Conservation (phyloP, 92 coral and sea anemone species). For the Epizoanthus fatuus region DNA sequence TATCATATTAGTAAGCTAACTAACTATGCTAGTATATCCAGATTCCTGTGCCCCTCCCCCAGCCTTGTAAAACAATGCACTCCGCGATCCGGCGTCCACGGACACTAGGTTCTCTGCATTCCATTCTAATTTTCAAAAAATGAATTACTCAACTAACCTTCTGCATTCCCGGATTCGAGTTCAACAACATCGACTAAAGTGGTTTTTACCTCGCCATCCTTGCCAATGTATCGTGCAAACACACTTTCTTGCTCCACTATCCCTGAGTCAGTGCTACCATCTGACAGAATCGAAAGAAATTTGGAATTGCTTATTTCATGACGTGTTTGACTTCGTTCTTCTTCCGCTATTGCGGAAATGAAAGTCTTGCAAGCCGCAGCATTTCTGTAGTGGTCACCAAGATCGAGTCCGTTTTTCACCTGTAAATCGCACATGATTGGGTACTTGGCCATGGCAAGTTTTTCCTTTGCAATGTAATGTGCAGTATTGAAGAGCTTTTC, state of each 20-base stretch:
- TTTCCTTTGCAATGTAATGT: conserved; percentile 34
- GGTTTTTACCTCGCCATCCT: conserved; percentile 21
- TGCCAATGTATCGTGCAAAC: conserved; percentile 33
- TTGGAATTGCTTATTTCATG: conserved; percentile 6
- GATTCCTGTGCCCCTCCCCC: too few relatives aligned
- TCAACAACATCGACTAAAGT: conserved; percentile 30
- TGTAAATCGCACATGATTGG: neutral
- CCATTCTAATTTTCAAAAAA: too few relatives aligned
- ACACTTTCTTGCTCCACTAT: conserved; percentile 50
- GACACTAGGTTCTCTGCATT: too few relatives aligned
- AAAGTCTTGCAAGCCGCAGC: conserved; percentile 21
- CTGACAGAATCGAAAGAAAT: conserved; percentile 40
- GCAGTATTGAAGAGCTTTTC: too few relatives aligned
- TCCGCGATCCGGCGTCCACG: too few relatives aligned
- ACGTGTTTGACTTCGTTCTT: conserved; percentile 20
- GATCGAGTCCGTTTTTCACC: conserved; percentile 33
- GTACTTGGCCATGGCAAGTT: conserved; percentile 33
- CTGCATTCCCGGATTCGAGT: neutral
- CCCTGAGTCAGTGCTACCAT: conserved; percentile 34
- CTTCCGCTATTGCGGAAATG: conserved; percentile 17
- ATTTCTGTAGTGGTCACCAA: conserved; percentile 13
- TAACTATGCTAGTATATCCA: too few relatives aligned
- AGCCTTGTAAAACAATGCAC: too few relatives aligned
- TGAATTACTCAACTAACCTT: neutral
- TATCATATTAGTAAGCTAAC: too few relatives aligned